phyloP scores from a whole-genome alignment of 2,888 invertebrate species.

The Oxytorus armatus region DNA sequence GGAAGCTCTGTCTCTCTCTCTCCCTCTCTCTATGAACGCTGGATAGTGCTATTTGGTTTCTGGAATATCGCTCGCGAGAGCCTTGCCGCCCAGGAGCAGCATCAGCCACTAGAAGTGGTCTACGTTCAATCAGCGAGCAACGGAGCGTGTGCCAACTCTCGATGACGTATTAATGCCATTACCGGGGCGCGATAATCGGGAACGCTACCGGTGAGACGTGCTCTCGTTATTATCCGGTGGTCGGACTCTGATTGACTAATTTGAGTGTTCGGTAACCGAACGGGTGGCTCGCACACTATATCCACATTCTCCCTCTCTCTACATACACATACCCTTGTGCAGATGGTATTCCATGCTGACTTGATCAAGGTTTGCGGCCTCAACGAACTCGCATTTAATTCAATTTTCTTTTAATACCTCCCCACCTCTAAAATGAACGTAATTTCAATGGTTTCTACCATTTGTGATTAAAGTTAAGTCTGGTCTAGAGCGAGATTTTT shows the following conservation, averaged over 20 bases:
- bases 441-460: no score
- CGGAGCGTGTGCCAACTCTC: constrained; percentile 76
- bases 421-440: no score
- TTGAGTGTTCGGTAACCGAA: constrained; percentile 73
- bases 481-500: no score
- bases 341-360: background rate
- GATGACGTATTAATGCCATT: constrained; percentile 83
- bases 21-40: background rate
- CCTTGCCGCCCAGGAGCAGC: constrained; percentile 45
- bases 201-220: constrained; percentile 67
- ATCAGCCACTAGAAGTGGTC: constrained; percentile 22
- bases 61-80: constrained; percentile 29
- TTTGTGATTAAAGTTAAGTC: no score
- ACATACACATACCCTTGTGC: background rate
- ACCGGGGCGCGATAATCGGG: constrained; percentile 79
- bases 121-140: constrained; percentile 78
- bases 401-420: background rate
- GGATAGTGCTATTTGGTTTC: constrained; percentile 15
- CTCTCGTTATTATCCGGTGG: constrained; percentile 78
- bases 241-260: constrained; percentile 76
- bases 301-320: background rate
- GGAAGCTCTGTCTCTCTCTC: background rate
- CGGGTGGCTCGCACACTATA: constrained; percentile 19
- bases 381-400: background rate
- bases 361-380: background rate